A percentile compares a stretch with the other conserved stretches of the same genome.
phyloP scores from a whole-genome alignment of 2,888 invertebrate species.

The Minunthozetes semirufus region DNA sequence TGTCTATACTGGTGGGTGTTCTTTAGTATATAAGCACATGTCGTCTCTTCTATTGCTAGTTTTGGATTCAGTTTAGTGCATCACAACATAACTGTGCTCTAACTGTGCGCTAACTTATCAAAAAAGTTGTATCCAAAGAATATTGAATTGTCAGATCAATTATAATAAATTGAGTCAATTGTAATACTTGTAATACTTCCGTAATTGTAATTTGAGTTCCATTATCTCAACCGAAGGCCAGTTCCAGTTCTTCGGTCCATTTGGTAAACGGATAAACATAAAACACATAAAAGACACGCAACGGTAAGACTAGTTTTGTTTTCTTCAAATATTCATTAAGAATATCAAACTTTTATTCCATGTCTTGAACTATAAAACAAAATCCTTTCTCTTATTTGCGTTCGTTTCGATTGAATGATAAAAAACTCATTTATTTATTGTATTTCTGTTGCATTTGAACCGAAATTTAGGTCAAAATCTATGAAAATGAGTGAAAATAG shows the following conservation, averaged over 20 bases:
- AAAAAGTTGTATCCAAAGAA: background rate
- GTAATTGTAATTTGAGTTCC: background rate
- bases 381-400: too few relatives aligned
- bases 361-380: background rate
- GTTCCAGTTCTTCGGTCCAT: background rate
- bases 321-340: background rate
- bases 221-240: background rate
- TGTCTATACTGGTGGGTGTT: conserved; percentile 9
- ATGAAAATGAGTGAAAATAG: conserved; percentile 5
- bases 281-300: background rate
- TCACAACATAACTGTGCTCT: background rate
- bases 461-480: background rate
- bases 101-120: too few relatives aligned
- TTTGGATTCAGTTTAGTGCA: background rate
- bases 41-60: background rate
- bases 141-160: too few relatives aligned
- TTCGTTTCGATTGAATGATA: background rate
- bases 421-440: background rate
- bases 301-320: background rate
- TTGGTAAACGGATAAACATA: background rate
- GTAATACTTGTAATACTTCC: background rate
- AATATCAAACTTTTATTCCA: background rate
- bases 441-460: background rate
- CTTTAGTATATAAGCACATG: conserved; percentile 28
- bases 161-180: background rate